Base-by-base conservation (phyloP, 92 coral and sea anemone species). In the Parazoanthus atlanticus region DNA sequence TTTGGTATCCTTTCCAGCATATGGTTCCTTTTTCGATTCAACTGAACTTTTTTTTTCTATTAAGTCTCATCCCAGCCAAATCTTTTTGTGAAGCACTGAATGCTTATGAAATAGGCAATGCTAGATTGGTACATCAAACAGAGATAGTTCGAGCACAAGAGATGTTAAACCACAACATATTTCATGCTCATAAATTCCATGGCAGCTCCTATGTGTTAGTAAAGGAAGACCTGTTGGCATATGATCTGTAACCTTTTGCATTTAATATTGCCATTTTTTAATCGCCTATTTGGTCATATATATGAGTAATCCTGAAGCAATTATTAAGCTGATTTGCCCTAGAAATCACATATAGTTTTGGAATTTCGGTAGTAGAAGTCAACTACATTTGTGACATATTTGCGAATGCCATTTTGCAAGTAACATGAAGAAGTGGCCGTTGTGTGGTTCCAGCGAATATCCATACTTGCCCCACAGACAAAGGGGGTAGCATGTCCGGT, bases 221-320 rank as follows among this genome's bases (percentile, higher is more conserved):
- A 67, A 67, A 67, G 73, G 73, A 67, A 67, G 10, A 67, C 73
- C 73, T 29, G 19, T 67, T 67, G 29, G 73, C 73, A 67, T 67
- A 67, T 67, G 73, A 29, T 67, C 9, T 67, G 73, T 67, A 67
- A 67, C 26, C n/a, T 65, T 65, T n/a, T 65, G 71, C 71, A 65
- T 65, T 65, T 65, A 65, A 65, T 65, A 65, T 65, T 19, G 71
- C 71, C 71, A 67, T 21, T 25, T 43, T 43, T 43, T 4, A 43
- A 43, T 43, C 49, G 31, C 31, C 73, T 67, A 67, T 67, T 67
- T 67, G 10, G 73, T 21, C 31, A 67, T 64, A 64, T 19, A 23
- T 61, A 61, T 65, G 11, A 65, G 28, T 65, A n/a, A 65, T n/a
- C n/a, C 71, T n/a, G n/a, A 19, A 9, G 71, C 25, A 65, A n/a